phyloP scores from a whole-genome alignment of 1,140 invertebrate species.

The Drosophila lini region DNA sequence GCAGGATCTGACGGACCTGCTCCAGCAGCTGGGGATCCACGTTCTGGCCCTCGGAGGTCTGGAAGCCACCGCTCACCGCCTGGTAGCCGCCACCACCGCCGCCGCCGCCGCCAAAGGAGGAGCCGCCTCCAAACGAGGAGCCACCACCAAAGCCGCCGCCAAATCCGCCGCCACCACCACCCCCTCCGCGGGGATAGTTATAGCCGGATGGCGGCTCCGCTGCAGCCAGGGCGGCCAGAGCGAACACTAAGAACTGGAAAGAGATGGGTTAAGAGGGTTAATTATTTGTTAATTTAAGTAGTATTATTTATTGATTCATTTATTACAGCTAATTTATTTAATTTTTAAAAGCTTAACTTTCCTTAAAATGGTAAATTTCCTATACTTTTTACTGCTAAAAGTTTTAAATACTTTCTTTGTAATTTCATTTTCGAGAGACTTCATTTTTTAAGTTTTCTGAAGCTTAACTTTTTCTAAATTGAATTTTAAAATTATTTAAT shows the following conservation, averaged over 20 bases:
- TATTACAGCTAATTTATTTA: not conserved
- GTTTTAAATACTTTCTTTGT: not conserved
- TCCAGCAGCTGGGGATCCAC: slow-evolving; percentile 91
- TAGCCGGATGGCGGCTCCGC: slow-evolving; percentile 89
- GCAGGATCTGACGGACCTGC: slow-evolving; percentile 91
- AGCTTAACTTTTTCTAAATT: not conserved
- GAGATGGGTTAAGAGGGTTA: slow-evolving; percentile 18
- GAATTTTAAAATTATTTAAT: not conserved
- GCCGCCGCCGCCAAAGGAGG: slow-evolving; percentile 49
- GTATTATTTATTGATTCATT: not conserved
- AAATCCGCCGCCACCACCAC: slow-evolving; percentile 84
- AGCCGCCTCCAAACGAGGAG: slow-evolving; percentile 84
- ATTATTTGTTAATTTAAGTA: slow-evolving; percentile 15
- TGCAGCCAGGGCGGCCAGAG: slow-evolving; percentile 86
- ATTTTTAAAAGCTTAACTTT: not conserved
- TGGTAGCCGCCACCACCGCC: slow-evolving; percentile 89
- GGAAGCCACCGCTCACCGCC: slow-evolving; percentile 89
- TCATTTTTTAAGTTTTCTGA: not conserved
- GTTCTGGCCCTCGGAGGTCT: slow-evolving; percentile 90
- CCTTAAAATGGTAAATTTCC: not conserved
- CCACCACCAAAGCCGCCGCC: slow-evolving; percentile 82
- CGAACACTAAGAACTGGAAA: slow-evolving; percentile 88
- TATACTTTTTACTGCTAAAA: not conserved
- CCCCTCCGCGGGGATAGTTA: slow-evolving; percentile 87
- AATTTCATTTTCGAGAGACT: not conserved